Evolutionary conservation across 2,113 vertebrate genomes (phyloP).

Genomic region (Chaenogobius annularis): DNA sequence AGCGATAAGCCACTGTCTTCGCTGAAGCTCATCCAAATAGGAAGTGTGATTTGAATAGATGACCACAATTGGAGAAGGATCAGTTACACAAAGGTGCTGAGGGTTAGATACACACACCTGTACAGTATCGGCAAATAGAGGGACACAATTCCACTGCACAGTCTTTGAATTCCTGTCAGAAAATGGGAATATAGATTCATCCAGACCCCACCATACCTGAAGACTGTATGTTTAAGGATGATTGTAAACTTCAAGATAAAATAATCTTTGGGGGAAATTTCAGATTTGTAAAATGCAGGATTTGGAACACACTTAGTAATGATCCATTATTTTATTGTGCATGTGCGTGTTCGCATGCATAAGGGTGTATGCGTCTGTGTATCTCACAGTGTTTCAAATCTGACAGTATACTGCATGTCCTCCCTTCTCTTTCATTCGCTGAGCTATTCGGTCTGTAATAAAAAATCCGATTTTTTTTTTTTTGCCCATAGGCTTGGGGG

Average conservation of each 20-base stretch:
- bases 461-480: too few relatives aligned
- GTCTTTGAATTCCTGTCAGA: conserved; percentile 35
- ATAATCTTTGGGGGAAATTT: neutral
- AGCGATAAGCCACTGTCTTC: conserved; percentile 18
- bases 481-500: too few relatives aligned
- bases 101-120: conserved; percentile 8
- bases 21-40: conserved; percentile 16
- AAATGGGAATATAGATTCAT: conserved; percentile 13
- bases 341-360: too few relatives aligned
- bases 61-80: conserved; percentile 22
- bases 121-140: conserved; percentile 38
- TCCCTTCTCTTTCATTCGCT: too few relatives aligned
- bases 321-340: too few relatives aligned
- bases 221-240: neutral
- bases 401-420: too few relatives aligned
- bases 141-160: conserved; percentile 24
- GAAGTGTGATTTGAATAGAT: conserved; percentile 42
- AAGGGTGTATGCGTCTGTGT: too few relatives aligned
- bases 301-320: too few relatives aligned
- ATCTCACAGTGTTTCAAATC: too few relatives aligned
- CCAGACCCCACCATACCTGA: conserved; percentile 19
- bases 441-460: too few relatives aligned
- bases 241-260: conserved; percentile 1
- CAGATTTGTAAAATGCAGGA: neutral
- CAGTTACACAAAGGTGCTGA: conserved; percentile 29